A percentile compares a stretch with the other conserved stretches of the same genome.
phyloP scores from a whole-genome alignment of 2,113 vertebrate genomes.

The Labeo catla region DNA sequence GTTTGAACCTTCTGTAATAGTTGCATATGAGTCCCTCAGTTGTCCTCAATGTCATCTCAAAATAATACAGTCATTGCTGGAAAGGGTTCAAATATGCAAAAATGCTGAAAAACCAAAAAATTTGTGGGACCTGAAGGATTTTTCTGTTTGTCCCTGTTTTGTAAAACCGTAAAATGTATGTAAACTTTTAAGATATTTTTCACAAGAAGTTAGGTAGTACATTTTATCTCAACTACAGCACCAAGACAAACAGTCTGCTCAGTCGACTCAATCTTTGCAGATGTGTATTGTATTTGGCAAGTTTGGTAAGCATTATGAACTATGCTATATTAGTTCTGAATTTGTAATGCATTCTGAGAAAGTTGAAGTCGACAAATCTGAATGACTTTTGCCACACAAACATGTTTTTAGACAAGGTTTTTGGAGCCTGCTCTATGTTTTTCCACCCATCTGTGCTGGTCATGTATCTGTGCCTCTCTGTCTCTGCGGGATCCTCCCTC shows the following conservation, averaged over 20 bases:
- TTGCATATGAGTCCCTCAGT: too few relatives aligned
- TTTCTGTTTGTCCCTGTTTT: too few relatives aligned
- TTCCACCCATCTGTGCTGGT: slow-evolving; percentile 48
- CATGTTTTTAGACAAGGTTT: slow-evolving; percentile 16
- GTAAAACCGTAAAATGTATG: too few relatives aligned
- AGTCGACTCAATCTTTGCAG: neutral
- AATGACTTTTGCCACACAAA: neutral
- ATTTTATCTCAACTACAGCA: neutral
- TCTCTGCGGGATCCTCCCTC: slow-evolving; percentile 30
- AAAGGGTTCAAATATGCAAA: too few relatives aligned
- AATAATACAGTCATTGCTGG: too few relatives aligned
- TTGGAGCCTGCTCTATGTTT: slow-evolving; percentile 10
- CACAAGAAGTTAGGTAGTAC: neutral
- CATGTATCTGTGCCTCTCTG: slow-evolving; percentile 44
- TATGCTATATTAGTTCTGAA: neutral
- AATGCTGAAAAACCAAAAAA: too few relatives aligned
- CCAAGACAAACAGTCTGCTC: neutral
- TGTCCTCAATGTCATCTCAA: too few relatives aligned
- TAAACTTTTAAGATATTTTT: neutral
- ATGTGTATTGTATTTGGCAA: neutral
- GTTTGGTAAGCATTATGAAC: neutral
- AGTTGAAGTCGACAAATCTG: neutral
- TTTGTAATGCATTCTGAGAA: neutral
- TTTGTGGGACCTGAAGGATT: too few relatives aligned
- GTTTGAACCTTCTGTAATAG: too few relatives aligned